These are phyloP conservation scores for Ploceus nigricollis DNA, from an alignment of 2,113 vertebrate genomes.

Conservation along the genomic window DNA sequence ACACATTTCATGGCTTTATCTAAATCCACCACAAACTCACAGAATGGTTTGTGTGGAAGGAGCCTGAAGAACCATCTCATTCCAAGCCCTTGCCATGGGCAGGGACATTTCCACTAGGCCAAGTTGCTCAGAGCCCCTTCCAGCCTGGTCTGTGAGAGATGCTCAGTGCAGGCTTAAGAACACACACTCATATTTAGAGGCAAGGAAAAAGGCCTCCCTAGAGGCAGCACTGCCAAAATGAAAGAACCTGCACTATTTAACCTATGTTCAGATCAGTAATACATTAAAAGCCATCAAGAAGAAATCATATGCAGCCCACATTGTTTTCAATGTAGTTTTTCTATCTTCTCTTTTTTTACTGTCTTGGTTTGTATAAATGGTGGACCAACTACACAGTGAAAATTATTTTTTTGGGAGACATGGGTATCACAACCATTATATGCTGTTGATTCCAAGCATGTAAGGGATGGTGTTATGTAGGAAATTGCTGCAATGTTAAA, in stretches of 20 bases:
- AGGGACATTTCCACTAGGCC: neutral
- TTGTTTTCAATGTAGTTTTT: slow-evolving; percentile 7
- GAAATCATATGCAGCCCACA: neutral
- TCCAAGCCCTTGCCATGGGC: neutral
- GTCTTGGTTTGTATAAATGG: slow-evolving; percentile 30
- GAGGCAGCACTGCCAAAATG: neutral
- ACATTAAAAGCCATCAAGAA: slow-evolving; percentile 39
- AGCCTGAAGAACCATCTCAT: rapidly evolving
- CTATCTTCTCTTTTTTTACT: neutral
- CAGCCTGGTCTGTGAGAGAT: neutral
- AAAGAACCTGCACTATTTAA: neutral
- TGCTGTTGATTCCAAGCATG: neutral
- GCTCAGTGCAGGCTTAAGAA: neutral
- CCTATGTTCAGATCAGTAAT: slow-evolving; percentile 2
- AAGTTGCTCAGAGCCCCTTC: neutral
- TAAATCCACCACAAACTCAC: neutral
- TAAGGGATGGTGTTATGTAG: neutral
- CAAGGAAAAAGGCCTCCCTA: neutral
- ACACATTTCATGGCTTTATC: neutral
- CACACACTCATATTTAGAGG: neutral
- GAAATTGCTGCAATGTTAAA: slow-evolving; percentile 30
- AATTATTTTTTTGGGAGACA: slow-evolving; percentile 32
- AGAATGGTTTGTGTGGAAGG: neutral
- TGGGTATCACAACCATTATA: neutral
- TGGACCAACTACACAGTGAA: slow-evolving; percentile 23